These are phyloP conservation scores for Toxotes jaculatrix DNA, from an alignment of 2,113 vertebrate species.

Conservation along the genomic window DNA sequence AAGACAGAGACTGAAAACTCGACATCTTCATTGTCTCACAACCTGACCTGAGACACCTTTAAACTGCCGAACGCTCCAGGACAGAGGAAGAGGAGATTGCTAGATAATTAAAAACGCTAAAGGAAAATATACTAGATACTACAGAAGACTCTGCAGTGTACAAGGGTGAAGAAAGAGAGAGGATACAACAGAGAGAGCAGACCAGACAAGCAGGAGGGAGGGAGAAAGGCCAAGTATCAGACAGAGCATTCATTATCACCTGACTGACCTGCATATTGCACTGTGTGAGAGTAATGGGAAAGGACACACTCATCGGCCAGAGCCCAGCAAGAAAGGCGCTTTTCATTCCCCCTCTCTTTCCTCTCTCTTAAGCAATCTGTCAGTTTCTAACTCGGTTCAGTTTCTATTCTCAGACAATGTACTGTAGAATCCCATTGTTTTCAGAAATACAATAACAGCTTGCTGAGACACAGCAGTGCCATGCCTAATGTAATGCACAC, in stretches of 20 bases:
- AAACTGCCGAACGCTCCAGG: constrained; percentile 11
- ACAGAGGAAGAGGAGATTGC: constrained; percentile 9
- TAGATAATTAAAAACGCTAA: constrained; percentile 35
- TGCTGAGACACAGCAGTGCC: constrained; percentile 2
- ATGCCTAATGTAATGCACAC: constrained; percentile 27
- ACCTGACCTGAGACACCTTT: constrained; percentile 25
- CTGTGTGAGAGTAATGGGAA: constrained; percentile 78
- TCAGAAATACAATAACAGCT: constrained; percentile 25
- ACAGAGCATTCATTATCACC: constrained; percentile 80
- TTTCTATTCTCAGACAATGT: constrained; percentile 53
- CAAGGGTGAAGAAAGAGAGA: constrained; percentile 39
- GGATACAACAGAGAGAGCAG: constrained; percentile 23
- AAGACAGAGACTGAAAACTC: constrained; percentile 13
- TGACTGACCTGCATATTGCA: constrained; percentile 74
- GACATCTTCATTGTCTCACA: constrained; percentile 36
- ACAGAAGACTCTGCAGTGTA: constrained; percentile 9
- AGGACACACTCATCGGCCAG: constrained; percentile 76
- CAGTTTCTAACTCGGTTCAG: constrained; percentile 45
- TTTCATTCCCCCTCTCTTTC: constrained; percentile 55
- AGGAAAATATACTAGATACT: constrained; percentile 20
- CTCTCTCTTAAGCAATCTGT: constrained; percentile 62
- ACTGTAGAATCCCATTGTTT: constrained; percentile 38
- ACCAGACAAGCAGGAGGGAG: constrained; percentile 55
- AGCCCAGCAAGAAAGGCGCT: constrained; percentile 71
- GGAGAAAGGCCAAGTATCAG: constrained; percentile 69